Evolutionary conservation across 2,113 vertebrate species (phyloP).

Genomic region (Microcebus griseorufus): DNA sequence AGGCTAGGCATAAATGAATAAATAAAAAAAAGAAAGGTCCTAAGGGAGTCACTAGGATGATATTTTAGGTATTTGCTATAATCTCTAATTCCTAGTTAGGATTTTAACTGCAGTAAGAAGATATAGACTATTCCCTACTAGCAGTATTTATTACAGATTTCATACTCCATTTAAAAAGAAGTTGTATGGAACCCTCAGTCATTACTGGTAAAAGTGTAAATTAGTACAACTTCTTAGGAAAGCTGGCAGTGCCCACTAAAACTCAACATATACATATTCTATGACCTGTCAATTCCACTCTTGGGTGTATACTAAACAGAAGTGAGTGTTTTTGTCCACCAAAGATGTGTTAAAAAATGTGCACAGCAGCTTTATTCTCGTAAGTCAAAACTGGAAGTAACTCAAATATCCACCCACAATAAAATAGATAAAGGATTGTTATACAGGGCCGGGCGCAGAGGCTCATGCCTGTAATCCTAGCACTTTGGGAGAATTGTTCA

Average conservation of each 20-base stretch:
- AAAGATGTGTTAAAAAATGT: neutral
- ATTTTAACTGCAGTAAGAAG: constrained; percentile 5
- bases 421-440: neutral
- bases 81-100: neutral
- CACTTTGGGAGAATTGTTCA: too few relatives aligned
- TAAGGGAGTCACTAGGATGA: neutral
- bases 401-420: neutral
- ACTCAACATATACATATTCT: neutral
- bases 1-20: too few relatives aligned
- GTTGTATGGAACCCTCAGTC: neutral
- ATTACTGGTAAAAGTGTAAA: neutral
- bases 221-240: neutral
- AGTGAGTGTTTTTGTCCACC: neutral
- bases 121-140: neutral
- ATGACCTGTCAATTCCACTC: neutral
- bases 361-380: neutral
- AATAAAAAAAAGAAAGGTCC: neutral
- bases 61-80: neutral
- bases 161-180: neutral
- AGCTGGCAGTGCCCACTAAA: neutral
- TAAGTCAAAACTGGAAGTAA: neutral
- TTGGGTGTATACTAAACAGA: neutral
- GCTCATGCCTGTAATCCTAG: too few relatives aligned
- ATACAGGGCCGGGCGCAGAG: neutral
- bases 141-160: neutral